Percentiles rank a stretch among this genome's conserved stretches.
Evolutionary conservation across 2,113 vertebrate genomes (phyloP).

Genomic region (Pluvialis apricaria): DNA sequence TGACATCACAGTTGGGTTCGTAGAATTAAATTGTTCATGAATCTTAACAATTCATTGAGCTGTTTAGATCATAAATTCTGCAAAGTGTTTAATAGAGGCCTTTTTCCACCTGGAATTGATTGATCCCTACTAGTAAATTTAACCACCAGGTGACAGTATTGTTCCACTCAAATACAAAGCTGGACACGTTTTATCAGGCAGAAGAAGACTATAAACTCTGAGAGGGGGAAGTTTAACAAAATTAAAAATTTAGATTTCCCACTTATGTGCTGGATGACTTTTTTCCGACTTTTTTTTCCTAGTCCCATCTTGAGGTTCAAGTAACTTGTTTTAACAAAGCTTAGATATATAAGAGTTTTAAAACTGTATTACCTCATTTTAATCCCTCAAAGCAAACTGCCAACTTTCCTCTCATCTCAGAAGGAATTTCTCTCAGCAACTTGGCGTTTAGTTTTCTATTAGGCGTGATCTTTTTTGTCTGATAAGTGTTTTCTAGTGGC

Average conservation of each 20-base stretch:
- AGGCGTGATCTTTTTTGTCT: background rate
- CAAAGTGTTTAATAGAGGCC: background rate
- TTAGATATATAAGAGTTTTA: background rate
- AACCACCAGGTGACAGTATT: constrained; percentile 65
- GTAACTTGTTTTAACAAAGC: background rate
- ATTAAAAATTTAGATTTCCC: background rate
- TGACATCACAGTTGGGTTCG: background rate
- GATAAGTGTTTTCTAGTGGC: background rate
- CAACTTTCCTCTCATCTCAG: background rate
- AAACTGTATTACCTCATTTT: constrained; percentile 4
- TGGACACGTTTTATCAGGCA: background rate
- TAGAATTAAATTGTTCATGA: background rate
- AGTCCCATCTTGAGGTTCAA: background rate
- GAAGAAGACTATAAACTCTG: background rate
- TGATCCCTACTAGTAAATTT: background rate
- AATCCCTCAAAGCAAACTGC: constrained; percentile 1
- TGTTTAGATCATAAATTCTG: background rate
- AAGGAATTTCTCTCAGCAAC: background rate
- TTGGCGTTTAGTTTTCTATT: background rate
- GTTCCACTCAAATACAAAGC: background rate
- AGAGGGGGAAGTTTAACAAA: background rate
- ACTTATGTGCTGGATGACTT: background rate
- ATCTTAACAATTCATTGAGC: background rate
- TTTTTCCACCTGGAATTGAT: background rate
- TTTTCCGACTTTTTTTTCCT: background rate